phyloP scores from a whole-genome alignment of 1,140 invertebrate species.

The Habropoda laboriosa region DNA sequence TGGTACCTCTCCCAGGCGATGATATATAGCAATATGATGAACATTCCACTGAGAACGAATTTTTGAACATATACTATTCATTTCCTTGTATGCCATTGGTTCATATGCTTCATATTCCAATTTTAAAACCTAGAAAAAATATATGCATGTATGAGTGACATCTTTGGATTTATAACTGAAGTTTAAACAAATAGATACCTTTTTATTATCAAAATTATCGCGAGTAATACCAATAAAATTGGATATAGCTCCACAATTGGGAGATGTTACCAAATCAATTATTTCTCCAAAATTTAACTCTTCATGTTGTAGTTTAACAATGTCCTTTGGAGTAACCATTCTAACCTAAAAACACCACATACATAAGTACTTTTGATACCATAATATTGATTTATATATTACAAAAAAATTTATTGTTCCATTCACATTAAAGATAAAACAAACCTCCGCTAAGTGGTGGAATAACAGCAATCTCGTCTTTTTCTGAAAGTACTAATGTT shows the following conservation, averaged over 20 bases:
- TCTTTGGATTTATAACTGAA: not conserved
- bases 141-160: not conserved
- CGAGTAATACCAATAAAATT: conserved; percentile 96
- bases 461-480: conserved; percentile 92
- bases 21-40: conserved; percentile 90
- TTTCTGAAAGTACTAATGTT: conserved; percentile 83
- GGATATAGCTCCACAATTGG: conserved; percentile 93
- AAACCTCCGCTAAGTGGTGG: conserved; percentile 93
- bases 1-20: conserved; percentile 93
- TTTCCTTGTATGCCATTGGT: conserved; percentile 93
- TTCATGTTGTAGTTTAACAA: conserved; percentile 86
- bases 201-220: conserved; percentile 93
- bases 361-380: conserved; percentile 11
- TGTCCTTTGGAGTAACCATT: conserved; percentile 77
- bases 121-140: conserved; percentile 85
- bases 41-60: conserved; percentile 88
- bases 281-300: conserved; percentile 88
- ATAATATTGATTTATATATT: conserved; percentile 19
- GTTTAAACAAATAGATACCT: conserved; percentile 79
- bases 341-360: conserved; percentile 71
- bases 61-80: conserved; percentile 89
- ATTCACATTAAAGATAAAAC: conserved; percentile 22
- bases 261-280: conserved; percentile 85
- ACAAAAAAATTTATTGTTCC: not conserved
- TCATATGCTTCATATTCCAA: conserved; percentile 97